Evolutionary conservation across 2,888 invertebrate genomes (phyloP).

Genomic region (Galeopsomyia nigrocyanea): DNA sequence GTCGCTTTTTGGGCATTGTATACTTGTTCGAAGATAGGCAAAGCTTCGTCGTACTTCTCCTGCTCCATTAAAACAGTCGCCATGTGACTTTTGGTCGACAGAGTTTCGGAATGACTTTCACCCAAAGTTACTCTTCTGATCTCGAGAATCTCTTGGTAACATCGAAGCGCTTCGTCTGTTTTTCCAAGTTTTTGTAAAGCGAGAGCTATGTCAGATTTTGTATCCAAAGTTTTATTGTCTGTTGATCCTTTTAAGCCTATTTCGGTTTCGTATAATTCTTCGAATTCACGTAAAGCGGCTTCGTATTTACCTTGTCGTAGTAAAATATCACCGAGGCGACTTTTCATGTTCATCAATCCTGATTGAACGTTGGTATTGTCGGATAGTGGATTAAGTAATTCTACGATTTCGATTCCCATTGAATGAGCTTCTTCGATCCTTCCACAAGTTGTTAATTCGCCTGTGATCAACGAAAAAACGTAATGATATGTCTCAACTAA

Average conservation of each 20-base stretch:
- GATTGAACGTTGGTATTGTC: no score
- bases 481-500: not conserved
- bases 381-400: no score
- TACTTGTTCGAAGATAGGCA: slow-evolving; percentile 15
- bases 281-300: no score
- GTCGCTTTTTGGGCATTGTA: slow-evolving; percentile 8
- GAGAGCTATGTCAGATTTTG: not conserved
- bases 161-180: slow-evolving; percentile 6
- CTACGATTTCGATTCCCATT: no score
- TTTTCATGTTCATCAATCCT: not conserved
- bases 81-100: not conserved
- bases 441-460: no score
- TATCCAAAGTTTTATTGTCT: not conserved
- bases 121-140: slow-evolving; percentile 4
- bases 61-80: slow-evolving; percentile 9
- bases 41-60: slow-evolving; percentile 7
- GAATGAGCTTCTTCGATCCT: no score
- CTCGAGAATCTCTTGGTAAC: slow-evolving; percentile 7
- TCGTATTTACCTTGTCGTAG: no score
- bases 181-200: not conserved
- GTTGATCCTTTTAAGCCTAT: no score
- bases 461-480: no score
- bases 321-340: not conserved
- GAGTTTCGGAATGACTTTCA: not conserved
- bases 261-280: no score